These are phyloP conservation scores for Myanophis thanlyinensis DNA, from an alignment of 2,113 vertebrate species.

Conservation along the genomic window DNA sequence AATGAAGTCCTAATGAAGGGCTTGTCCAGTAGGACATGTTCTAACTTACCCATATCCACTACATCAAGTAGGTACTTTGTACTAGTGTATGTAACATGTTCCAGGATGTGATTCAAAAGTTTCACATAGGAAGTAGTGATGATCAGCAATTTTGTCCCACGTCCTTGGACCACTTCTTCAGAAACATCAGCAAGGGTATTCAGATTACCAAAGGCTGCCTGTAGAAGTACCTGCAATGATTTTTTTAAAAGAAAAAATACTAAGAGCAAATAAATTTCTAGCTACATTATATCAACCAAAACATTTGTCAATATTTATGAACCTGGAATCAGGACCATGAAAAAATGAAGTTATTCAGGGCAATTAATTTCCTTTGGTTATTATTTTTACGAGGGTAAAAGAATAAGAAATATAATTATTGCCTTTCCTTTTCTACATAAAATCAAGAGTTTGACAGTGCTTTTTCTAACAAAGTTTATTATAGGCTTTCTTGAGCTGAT, in stretches of 20 bases:
- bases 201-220: neutral
- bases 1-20: neutral
- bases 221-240: neutral
- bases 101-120: slow-evolving; percentile 7
- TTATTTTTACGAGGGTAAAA: neutral
- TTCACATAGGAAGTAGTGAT: neutral
- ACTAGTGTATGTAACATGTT: slow-evolving; percentile 2
- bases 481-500: neutral
- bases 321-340: neutral
- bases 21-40: neutral
- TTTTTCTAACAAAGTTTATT: neutral
- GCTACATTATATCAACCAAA: neutral
- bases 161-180: neutral
- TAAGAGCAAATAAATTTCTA: neutral
- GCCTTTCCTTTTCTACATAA: neutral
- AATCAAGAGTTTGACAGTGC: neutral
- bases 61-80: neutral
- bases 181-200: slow-evolving; percentile 14
- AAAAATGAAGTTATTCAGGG: neutral
- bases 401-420: neutral
- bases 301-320: neutral
- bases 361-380: neutral
- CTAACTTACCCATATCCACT: slow-evolving; percentile 7
- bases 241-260: neutral
- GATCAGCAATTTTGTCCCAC: neutral